These are phyloP conservation scores for Girardia tigrina DNA, from an alignment of 2,888 invertebrate species.

Conservation along the genomic window DNA sequence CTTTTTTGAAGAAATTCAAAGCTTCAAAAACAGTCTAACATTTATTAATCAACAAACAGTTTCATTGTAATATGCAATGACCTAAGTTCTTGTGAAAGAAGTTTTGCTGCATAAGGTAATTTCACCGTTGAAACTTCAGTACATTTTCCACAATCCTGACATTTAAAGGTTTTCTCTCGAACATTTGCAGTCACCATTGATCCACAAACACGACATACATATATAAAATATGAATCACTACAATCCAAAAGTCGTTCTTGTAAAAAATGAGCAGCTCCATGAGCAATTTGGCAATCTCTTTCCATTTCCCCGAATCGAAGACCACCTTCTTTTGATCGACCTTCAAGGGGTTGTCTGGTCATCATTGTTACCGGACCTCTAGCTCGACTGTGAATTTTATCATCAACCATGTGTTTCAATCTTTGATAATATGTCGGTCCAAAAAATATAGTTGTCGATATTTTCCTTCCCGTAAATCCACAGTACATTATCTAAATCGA, in stretches of 20 bases:
- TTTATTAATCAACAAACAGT: neutral
- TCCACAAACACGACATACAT: slow-evolving; percentile 94
- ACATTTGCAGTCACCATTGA: slow-evolving; percentile 92
- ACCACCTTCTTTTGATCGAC: slow-evolving; percentile 90
- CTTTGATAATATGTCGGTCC: slow-evolving; percentile 69
- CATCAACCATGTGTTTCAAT: slow-evolving; percentile 99
- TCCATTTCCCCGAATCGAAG: slow-evolving; percentile 99
- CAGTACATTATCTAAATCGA: slow-evolving; percentile 64
- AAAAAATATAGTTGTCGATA: slow-evolving; percentile 76
- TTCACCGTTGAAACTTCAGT: slow-evolving; percentile 86
- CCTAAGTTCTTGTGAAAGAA: slow-evolving; percentile 97
- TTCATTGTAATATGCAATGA: slow-evolving; percentile 81
- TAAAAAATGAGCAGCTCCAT: slow-evolving; percentile 88
- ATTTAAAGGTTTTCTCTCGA: slow-evolving; percentile 92
- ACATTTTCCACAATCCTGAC: slow-evolving; percentile 95
- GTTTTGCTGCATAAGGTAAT: slow-evolving; percentile 90
- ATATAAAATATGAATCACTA: slow-evolving; percentile 93
- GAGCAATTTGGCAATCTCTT: slow-evolving; percentile 97
- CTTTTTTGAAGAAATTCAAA: too few species aligned
- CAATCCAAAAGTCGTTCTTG: slow-evolving; percentile 93
- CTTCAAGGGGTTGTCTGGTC: slow-evolving; percentile 97
- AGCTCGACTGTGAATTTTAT: slow-evolving; percentile 82
- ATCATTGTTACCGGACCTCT: slow-evolving; percentile 89
- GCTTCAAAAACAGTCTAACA: too few species aligned
- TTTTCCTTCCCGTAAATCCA: slow-evolving; percentile 91